A percentile compares a stretch with the other conserved stretches of the same genome.
phyloP scores from a whole-genome alignment of 2,888 invertebrate genomes.

The Plebejus melissa region DNA sequence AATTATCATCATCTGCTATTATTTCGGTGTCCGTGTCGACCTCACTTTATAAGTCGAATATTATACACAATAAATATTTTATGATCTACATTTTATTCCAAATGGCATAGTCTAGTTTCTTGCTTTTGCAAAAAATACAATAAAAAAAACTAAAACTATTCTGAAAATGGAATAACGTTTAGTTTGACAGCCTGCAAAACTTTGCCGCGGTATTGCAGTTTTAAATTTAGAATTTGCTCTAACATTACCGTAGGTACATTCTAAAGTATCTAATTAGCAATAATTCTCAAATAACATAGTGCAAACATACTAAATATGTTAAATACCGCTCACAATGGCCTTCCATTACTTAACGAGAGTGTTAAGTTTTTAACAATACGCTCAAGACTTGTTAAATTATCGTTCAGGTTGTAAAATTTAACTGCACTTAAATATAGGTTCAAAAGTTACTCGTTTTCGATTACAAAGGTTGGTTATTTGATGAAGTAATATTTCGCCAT shows the following conservation, averaged over 20 bases:
- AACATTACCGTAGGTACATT: background rate
- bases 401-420: constrained; percentile 23
- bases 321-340: constrained; percentile 3
- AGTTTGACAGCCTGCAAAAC: background rate
- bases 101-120: background rate
- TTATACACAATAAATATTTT: background rate
- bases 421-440: constrained; percentile 24
- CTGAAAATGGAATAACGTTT: background rate
- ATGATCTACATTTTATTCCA: background rate
- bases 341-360: constrained; percentile 22
- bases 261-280: constrained; percentile 14
- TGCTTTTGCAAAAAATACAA: background rate
- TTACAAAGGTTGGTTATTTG: constrained; percentile 21
- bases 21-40: background rate
- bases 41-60: background rate
- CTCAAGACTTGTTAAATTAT: constrained; percentile 17
- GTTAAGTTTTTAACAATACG: constrained; percentile 25
- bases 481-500: constrained; percentile 6
- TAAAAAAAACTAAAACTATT: too few relatives aligned
- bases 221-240: background rate
- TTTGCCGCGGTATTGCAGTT: background rate
- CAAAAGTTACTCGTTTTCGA: constrained; percentile 7
- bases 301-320: constrained; percentile 11
- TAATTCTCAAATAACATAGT: constrained; percentile 15
- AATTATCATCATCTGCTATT: constrained; percentile 1